Evolutionary conservation across 2,797 vertebrate species (phyloP), one percentile per base, ranked within the genome.

Genomic region (Acipenser oxyrinchus): DNA sequence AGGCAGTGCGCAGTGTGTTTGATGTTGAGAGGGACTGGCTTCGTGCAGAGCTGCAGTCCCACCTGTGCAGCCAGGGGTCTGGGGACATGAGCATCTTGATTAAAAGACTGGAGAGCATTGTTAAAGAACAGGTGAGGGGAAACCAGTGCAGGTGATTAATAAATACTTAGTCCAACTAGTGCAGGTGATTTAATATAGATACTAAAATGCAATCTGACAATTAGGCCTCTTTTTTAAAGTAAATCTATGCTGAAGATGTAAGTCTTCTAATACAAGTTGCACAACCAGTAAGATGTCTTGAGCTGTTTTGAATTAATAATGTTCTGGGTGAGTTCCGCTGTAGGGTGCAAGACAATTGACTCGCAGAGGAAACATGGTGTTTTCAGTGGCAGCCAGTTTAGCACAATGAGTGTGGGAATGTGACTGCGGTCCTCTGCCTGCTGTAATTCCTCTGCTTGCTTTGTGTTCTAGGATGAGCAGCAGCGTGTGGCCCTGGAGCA

Each of bases 111-210:
- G 84, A 91, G 68, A 78, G 75, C 60, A 73, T 88, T 1, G 70
- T 87, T 48, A 84, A 79, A 64, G 83, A 86, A 13, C 90, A 90
- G 82, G 90, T 90, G 76, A 69, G 66, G 62, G 13, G 23, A 37
- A 37, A 37, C 23, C 3, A 37, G 23, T 37, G 23, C 23, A 37
- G 23, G 23, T 37, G 23, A 37, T 18, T 18, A 18, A 18, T 18
- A 18, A 18, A 18, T 18, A 18, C 15, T 18, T 18, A 18, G 15
- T 50, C 18, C 60, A 3, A 48, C 1, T 3, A 8, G 10, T 12
- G 12, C 23, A n/a, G 9, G 48, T 61, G 12, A 8, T 18, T 18
- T 23, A 9, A 9, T 61, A 9, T 8, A 23, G 23, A 37, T 37
- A 37, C 23, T 37, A 37, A 37, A 37, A 37, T 37, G 23, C 23